Conservation (phyloP, 1,140 invertebrate species). For the Zaprionus ornatus region DNA sequence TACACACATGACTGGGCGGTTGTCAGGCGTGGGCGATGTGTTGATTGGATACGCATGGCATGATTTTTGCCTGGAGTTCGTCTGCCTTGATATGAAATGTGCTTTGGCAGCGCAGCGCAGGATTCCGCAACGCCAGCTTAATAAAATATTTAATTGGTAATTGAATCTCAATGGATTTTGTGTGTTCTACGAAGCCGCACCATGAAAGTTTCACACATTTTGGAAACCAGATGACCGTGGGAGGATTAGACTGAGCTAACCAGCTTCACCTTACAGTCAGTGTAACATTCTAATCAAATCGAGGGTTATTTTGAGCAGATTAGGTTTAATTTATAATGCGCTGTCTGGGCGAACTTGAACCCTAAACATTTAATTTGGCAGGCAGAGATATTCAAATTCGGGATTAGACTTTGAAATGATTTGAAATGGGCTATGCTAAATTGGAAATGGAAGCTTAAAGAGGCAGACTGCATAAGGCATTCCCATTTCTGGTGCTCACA, state of each 20-base stretch:
- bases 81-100: neutral
- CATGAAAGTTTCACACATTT: neutral
- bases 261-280: neutral
- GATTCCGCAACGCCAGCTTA: neutral
- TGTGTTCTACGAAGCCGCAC: neutral
- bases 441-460: neutral
- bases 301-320: neutral
- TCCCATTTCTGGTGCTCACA: neutral
- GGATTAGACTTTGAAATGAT: neutral
- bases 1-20: slow-evolving; percentile 54
- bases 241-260: neutral
- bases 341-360: neutral
- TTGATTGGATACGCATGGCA: slow-evolving; percentile 63
- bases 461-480: neutral
- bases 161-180: slow-evolving; percentile 12
- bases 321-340: neutral
- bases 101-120: neutral
- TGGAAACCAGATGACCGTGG: neutral
- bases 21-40: slow-evolving; percentile 52
- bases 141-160: slow-evolving; percentile 19
- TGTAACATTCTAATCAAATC: neutral
- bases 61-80: slow-evolving; percentile 27
- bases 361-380: neutral
- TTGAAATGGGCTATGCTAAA: neutral
- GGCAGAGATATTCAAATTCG: neutral